Base-by-base conservation (phyloP, 2,888 invertebrate genomes). In the Pachydiplax longipennis region DNA sequence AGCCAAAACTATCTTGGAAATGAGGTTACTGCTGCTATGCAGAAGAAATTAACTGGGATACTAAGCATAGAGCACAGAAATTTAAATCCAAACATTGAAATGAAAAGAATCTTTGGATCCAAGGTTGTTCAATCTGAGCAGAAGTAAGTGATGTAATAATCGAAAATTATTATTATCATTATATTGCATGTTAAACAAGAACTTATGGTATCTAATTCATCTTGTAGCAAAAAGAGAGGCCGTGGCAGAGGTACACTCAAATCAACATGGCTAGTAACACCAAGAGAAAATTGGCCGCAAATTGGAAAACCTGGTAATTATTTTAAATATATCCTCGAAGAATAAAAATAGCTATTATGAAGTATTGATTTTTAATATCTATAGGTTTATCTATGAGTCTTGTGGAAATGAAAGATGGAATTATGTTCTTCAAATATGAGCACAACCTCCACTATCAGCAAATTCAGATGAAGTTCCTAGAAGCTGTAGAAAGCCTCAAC, bases 41-140 rank as follows among this genome's bases (percentile, higher is more conserved):
- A 91, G 91, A 81, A 90, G 92, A 25, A 92, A 92, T 80, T 92
- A 92, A 40, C 61, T 91, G 94, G 95, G 81, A 93, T 96, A 61
- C 94, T 97, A 15, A 94, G 94, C 90, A 95, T 97, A 44, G 96
- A 97, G 92, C 95, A 96, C 92, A 96, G 96, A 93, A 95, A 97
- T 93, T 94, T 98, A 37, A 97, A 97, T 94, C 96, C 97, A 18
- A 96, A 97, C 92, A 97, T 97, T 94, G 98, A 98, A 94, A 95
- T 98, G 93, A 96, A 97, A 91, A 95, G 96, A 93, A 97, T 97
- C 93, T 98, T 98, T 95, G 97, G 98, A 37, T 96, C 96, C 35
- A 96, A 96, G 94, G 96, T 97, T 90, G 95, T 97, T 37, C 97
- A 96, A 94, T 95, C 95, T 90, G 97, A 97, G 93, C 94, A 94